These are phyloP conservation scores for Salvelinus namaycush DNA, from an alignment of 2,113 vertebrate species.

Conservation along the genomic window DNA sequence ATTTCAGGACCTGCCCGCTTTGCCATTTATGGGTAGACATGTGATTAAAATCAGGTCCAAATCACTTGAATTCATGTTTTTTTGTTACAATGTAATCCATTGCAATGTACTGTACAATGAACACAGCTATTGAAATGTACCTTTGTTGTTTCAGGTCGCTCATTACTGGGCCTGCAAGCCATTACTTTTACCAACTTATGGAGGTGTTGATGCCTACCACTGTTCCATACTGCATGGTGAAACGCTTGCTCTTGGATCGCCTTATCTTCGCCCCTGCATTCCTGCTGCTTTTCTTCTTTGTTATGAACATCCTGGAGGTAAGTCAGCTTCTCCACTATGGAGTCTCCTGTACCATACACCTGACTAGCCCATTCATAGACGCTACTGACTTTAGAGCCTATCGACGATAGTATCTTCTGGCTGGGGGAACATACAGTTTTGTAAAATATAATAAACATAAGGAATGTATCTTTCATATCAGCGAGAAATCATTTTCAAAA, in stretches of 20 bases:
- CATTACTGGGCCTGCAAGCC: constrained; percentile 84
- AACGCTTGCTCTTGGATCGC: constrained; percentile 82
- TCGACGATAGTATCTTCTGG: too few relatives aligned
- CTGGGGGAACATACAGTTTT: background rate
- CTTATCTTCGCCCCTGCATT: constrained; percentile 83
- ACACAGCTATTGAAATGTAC: background rate
- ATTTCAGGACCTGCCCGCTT: constrained; percentile 74
- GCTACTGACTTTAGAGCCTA: background rate
- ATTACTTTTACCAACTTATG: constrained; percentile 84
- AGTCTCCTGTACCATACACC: background rate
- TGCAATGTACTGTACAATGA: background rate
- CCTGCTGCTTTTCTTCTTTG: constrained; percentile 80
- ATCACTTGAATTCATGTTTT: background rate
- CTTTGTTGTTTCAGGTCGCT: constrained; percentile 68
- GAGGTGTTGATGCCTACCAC: constrained; percentile 79
- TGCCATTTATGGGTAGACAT: constrained; percentile 79
- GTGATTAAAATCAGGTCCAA: background rate
- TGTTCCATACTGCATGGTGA: constrained; percentile 72
- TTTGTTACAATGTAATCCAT: too few relatives aligned
- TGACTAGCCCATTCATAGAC: background rate
- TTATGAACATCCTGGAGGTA: constrained; percentile 87
- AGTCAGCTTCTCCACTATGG: background rate
- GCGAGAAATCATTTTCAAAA: too few relatives aligned
- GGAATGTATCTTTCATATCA: too few relatives aligned
- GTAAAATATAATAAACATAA: too few relatives aligned